These are phyloP conservation scores for Tachysurus vachellii DNA, from an alignment of 2,113 vertebrate genomes.

Conservation along the genomic window DNA sequence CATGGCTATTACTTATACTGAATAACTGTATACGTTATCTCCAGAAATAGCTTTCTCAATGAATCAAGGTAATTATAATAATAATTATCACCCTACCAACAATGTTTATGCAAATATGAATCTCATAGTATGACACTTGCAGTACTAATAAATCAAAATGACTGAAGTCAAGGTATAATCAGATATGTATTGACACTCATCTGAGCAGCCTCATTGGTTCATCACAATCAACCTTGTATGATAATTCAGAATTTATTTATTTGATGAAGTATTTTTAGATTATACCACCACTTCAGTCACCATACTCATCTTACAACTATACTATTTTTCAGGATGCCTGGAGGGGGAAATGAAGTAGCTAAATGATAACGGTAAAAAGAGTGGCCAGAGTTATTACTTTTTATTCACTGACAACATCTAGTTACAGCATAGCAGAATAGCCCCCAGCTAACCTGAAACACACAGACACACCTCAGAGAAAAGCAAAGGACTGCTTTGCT, in stretches of 20 bases:
- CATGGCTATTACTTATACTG: background rate
- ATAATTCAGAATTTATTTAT: background rate
- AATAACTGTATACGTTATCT: background rate
- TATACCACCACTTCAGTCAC: too few species aligned
- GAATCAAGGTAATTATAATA: background rate
- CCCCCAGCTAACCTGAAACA: slow-evolving; percentile 26
- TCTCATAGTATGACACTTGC: background rate
- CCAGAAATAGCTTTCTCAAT: background rate
- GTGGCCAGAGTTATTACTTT: slow-evolving; percentile 15
- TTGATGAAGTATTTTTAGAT: background rate
- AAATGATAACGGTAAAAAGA: slow-evolving; percentile 30
- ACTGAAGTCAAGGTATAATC: background rate
- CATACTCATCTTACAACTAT: background rate
- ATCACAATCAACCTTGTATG: background rate
- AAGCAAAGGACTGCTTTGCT: background rate
- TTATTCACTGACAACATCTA: slow-evolving; percentile 22
- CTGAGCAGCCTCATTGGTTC: background rate
- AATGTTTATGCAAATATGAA: background rate
- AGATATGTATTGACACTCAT: background rate
- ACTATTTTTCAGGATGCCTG: background rate
- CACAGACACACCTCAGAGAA: background rate
- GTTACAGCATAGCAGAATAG: slow-evolving; percentile 28
- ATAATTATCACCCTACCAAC: background rate
- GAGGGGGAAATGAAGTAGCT: background rate
- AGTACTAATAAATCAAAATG: background rate